Percentiles rank a stretch among this genome's conserved stretches.
phyloP scores from a whole-genome alignment of 1,140 invertebrate species.

The Lanistes nyassanus region DNA sequence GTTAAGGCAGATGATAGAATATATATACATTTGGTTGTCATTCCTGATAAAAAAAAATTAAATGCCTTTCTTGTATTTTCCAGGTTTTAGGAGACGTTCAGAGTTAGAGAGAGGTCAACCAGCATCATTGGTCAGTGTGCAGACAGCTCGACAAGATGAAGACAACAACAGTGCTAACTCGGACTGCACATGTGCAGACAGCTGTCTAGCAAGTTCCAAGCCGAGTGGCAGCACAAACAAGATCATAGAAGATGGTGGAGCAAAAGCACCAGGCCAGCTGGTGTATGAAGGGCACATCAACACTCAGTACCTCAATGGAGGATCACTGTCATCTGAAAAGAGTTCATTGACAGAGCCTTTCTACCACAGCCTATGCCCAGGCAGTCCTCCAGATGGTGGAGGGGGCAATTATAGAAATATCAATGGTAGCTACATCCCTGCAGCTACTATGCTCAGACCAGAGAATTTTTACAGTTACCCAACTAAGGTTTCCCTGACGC shows the following conservation, averaged over 20 bases:
- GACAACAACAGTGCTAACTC: conserved; percentile 25
- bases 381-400: no score
- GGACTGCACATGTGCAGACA: conserved; percentile 14
- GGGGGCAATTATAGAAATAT: no score
- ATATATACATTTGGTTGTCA: no score
- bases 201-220: conserved; percentile 16
- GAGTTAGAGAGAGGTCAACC: neutral
- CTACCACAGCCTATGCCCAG: conserved; percentile 17
- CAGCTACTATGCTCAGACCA: neutral
- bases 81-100: neutral
- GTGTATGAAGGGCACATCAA: neutral
- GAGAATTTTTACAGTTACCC: conserved; percentile 18
- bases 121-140: neutral
- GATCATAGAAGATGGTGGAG: no score
- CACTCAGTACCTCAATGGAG: neutral
- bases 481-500: neutral
- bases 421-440: no score
- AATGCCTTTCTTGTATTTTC: no score
- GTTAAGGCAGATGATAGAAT: no score
- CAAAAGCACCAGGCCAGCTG: no score
- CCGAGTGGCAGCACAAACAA: neutral
- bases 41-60: no score
- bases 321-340: neutral
- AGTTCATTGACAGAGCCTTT: conserved; percentile 10
- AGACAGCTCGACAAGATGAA: neutral